Evolutionary conservation across 2,113 vertebrate species (phyloP), one percentile per base, ranked within the genome.

Genomic region (Phylloscopus trochiloides): DNA sequence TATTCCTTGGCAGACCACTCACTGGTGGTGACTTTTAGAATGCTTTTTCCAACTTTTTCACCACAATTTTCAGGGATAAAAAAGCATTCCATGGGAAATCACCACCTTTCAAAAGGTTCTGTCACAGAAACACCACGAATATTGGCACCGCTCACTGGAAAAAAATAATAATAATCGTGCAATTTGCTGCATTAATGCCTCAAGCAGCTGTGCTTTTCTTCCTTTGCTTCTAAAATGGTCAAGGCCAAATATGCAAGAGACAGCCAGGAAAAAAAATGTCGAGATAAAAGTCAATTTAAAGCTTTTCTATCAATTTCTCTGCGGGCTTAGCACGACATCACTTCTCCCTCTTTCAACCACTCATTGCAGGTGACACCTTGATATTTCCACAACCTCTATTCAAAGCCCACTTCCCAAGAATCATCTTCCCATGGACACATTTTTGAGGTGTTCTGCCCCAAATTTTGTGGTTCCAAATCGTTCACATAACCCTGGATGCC

Each of bases 291-390:
- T 19, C 6, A 79, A 8, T 22, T 38, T 67, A 20, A 63, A 70
- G 3, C 9, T 86, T 90, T 90, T 76, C 7, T 75, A 54, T 36
- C 4, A 14, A 5, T 73, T 66, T 54, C 71, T 91, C 47, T 9
- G 8, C 6, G 2, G 43, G 24, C 14, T 82, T 54, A 45, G 14
- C 17, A 12, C 8, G 2, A 19, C 36, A 31, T 55, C 22, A 5
- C 4, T 31, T 80, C 17, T 78, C 36, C 16, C 24, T 73, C 38
- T 51, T 91, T 88, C 78, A 22, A 13, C 34, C 59, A n/a, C 0
- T 0, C 48, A 6, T n/a, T 12, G 6, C 2, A 2, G 9, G 21
- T 20, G 25, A 48, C 0, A 0, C 21, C 13, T 76, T 72, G 31
- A 43, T 86, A 75, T 78, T 91, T 94, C 83, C 57, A 7, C 3